Conservation (phyloP, 2,797 vertebrate genomes). For the Lacerta viridis region DNA sequence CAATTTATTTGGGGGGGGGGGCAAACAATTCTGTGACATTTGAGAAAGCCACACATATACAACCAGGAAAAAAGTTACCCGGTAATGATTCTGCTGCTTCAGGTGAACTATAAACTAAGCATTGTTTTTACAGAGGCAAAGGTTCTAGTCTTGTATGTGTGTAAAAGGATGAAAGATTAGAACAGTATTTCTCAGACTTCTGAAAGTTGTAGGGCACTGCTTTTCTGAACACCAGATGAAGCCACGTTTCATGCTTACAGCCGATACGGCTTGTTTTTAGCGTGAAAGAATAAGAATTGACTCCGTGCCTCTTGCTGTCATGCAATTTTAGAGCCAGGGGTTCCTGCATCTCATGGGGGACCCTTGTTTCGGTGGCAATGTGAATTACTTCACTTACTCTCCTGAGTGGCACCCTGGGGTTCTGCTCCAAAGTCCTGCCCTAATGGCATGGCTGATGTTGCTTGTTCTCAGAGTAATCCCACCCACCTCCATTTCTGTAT, state of each 20-base stretch:
- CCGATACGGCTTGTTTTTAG: background rate
- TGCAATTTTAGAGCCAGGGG: too few species aligned
- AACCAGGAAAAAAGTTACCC: background rate
- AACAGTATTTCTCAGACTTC: background rate
- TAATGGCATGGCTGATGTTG: background rate
- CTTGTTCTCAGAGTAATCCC: background rate
- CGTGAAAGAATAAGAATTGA: background rate
- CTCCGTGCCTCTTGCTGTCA: too few species aligned
- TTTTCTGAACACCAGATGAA: background rate
- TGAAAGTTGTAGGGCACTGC: background rate
- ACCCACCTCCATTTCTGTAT: background rate
- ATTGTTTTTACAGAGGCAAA: background rate
- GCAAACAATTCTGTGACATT: background rate
- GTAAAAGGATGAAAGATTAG: background rate
- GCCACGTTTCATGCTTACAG: background rate
- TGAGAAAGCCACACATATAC: background rate
- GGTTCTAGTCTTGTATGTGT: background rate
- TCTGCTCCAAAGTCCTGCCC: background rate
- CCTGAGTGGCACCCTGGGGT: background rate
- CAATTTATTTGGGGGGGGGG: background rate
- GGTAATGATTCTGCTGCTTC: background rate
- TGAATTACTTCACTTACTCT: background rate
- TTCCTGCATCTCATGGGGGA: too few species aligned
- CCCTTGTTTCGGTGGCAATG: background rate
- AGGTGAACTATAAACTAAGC: background rate